Conservation (phyloP, 2,888 invertebrate species). For the Ornithoptera priamus region DNA sequence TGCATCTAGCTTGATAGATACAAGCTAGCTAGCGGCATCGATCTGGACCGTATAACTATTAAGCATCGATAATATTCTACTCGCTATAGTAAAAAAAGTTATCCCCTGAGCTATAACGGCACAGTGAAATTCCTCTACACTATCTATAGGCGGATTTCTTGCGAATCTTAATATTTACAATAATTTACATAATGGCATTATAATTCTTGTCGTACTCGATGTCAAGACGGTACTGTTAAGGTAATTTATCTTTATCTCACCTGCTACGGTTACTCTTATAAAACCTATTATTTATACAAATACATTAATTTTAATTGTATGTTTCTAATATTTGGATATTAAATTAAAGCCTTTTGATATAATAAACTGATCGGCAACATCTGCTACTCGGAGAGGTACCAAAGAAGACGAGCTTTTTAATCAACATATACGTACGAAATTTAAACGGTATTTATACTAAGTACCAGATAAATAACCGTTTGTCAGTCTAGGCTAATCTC, state of each 20-base stretch:
- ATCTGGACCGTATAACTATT: background rate
- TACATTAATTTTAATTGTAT: no score
- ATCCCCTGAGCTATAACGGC: background rate
- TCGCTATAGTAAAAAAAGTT: background rate
- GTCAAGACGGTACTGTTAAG: slow-evolving; percentile 28
- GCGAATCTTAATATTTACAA: slow-evolving; percentile 20
- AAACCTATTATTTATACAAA: background rate
- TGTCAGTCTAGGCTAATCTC: no score
- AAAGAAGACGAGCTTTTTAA: no score
- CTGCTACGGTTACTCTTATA: background rate
- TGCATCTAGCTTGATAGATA: background rate
- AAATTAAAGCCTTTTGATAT: no score
- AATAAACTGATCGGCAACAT: no score
- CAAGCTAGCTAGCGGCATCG: background rate
- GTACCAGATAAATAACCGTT: no score
- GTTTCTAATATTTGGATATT: no score
- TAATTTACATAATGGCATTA: slow-evolving; percentile 25
- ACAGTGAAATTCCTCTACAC: slow-evolving; percentile 12
- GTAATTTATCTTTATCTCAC: slow-evolving; percentile 28
- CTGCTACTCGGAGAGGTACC: no score
- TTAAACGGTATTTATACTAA: no score
- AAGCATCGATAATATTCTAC: slow-evolving; percentile 1
- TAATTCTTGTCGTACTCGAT: slow-evolving; percentile 10
- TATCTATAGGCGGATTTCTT: slow-evolving; percentile 9
- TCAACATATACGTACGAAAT: no score